These are phyloP conservation scores for Cochlearius cochlearius DNA, from an alignment of 2,113 vertebrate genomes.

Conservation along the genomic window DNA sequence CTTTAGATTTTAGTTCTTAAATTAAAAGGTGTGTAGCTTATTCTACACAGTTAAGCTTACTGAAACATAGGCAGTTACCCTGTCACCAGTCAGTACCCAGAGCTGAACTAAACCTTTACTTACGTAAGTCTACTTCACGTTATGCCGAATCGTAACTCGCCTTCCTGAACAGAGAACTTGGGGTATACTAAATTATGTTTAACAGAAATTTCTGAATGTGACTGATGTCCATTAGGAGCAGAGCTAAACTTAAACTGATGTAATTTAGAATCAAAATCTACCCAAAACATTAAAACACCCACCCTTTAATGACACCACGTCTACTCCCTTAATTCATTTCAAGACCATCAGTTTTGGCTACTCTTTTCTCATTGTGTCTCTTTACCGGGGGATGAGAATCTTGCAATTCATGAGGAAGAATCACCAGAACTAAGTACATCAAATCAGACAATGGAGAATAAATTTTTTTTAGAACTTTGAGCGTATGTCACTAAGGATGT, in stretches of 20 bases:
- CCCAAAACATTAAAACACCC: not conserved
- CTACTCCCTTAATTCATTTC: not conserved
- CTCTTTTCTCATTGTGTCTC: not conserved
- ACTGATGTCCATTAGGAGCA: not conserved
- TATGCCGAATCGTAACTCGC: not conserved
- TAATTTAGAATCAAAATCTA: slow-evolving; percentile 18
- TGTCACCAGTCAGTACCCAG: not conserved
- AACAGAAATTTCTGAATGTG: not conserved
- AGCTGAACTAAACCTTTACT: not conserved
- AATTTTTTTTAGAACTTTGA: not conserved
- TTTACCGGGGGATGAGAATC: not conserved
- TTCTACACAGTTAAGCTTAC: not conserved
- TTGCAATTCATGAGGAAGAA: not conserved
- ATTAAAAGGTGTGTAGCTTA: not conserved
- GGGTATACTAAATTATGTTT: not conserved
- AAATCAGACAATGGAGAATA: not conserved
- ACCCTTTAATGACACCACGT: not conserved
- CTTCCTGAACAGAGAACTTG: not conserved
- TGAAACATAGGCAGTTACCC: not conserved
- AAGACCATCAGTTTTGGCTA: not conserved
- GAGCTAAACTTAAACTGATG: slow-evolving; percentile 28
- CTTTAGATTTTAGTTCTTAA: not conserved
- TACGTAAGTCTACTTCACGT: not conserved
- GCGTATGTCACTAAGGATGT: not conserved
- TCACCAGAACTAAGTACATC: not conserved